phyloP scores from a whole-genome alignment of 2,888 invertebrate species.

The Metopia argyrocephala region DNA sequence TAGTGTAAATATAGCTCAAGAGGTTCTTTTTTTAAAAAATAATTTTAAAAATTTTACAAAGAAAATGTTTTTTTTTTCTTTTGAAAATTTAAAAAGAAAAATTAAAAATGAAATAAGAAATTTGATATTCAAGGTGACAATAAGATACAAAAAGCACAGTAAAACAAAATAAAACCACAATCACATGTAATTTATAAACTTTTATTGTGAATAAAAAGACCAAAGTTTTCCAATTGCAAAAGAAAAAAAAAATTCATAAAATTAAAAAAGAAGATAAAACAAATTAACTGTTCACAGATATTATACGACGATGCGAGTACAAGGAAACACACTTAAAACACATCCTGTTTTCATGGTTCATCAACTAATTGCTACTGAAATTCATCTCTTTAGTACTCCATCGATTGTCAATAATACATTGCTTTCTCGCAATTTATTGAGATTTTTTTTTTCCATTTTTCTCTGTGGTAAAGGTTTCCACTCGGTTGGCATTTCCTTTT shows the following conservation, averaged over 20 bases:
- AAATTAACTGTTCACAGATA: no score
- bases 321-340: conserved; percentile 60
- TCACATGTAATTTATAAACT: no score
- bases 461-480: not conserved
- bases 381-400: not conserved
- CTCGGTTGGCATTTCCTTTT: not conserved
- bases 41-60: no score
- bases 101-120: no score
- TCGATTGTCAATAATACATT: conserved; percentile 18
- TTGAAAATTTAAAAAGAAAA: no score
- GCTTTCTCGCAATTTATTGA: conserved; percentile 22
- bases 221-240: no score
- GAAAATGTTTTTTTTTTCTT: no score
- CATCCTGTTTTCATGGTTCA: conserved; percentile 49
- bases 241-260: not conserved
- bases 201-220: conserved; percentile 38
- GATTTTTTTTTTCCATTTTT: not conserved
- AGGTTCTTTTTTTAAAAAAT: no score
- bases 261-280: not conserved
- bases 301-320: no score
- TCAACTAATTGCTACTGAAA: conserved; percentile 42
- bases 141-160: no score
- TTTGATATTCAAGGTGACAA: no score
- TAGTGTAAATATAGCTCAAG: no score
- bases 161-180: not conserved